Evolutionary conservation across 1,140 invertebrate genomes (phyloP), one percentile per base, ranked within the genome.

Genomic region (Zaprionus nigranus): DNA sequence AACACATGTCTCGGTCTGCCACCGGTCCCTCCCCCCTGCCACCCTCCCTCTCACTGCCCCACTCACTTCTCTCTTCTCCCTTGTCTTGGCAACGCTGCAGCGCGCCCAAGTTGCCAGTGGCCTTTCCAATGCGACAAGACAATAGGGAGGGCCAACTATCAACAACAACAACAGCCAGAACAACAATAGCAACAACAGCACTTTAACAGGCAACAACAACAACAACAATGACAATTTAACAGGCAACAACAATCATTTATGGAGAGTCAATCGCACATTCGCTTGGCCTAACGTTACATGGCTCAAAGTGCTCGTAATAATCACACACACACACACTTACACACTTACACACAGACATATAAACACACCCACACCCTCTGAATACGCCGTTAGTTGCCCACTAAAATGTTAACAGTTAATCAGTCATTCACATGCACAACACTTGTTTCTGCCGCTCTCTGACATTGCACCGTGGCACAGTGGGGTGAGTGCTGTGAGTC

Each of bases 361-460:
- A 30, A 34, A 34, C 43, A 34, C 46, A 54, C 46, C 15, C 26
- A 46, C 56, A 43, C 13, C 1, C 26, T 17, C 24, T 30, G 43
- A 54, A 9, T n/a, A 30, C 22, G 38, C 66, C 58, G 57, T 51
- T 51, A 68, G 38, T 46, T 61, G 53, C 68, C 15, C 51, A 30
- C 20, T 49, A 12, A 30, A 54, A 38, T 26, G 49, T 65, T 53
- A 28, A 46, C 67, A 64, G 69, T 79, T 78, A 79, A 79, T 79
- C 78, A 79, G 75, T 74, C 75, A 69, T 78, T 78, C 69, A 78
- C 78, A 74, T 76, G 74, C 75, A 63, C 64, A 68, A 30, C 75
- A 70, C 65, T 75, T 54, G 61, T 66, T 75, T 51, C 46, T 51
- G 46, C 46, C 70, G 76, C 77, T 72, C 68, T 65, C 73, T 77